Conservation (phyloP, 1,140 invertebrate species). For the Drosophila seguyi region DNA sequence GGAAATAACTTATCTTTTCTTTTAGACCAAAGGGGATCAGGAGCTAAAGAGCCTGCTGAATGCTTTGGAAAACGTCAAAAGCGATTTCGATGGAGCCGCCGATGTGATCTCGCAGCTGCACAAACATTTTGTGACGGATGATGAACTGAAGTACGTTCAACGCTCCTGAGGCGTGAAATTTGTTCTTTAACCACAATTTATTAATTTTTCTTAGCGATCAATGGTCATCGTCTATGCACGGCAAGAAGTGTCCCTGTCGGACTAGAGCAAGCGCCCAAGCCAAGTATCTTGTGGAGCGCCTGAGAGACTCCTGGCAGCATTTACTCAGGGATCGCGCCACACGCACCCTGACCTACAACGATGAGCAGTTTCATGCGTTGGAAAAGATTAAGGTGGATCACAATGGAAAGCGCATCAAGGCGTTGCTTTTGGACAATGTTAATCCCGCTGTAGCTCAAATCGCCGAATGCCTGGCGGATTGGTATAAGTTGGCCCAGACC, state of each 20-base stretch:
- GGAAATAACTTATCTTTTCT: not conserved
- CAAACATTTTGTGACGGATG: slow-evolving; percentile 79
- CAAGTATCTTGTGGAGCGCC: slow-evolving; percentile 90
- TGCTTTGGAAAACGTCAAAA: slow-evolving; percentile 64
- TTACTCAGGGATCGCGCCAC: slow-evolving; percentile 94
- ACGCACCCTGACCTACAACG: slow-evolving; percentile 93
- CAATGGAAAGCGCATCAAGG: slow-evolving; percentile 89
- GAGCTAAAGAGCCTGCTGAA: slow-evolving; percentile 62
- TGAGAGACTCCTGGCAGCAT: slow-evolving; percentile 96
- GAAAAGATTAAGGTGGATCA: slow-evolving; percentile 91
- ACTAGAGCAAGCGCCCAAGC: slow-evolving; percentile 90
- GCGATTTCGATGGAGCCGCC: slow-evolving; percentile 75
- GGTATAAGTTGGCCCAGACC: slow-evolving; percentile 93
- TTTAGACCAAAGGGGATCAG: slow-evolving; percentile 71
- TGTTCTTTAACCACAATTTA: not conserved
- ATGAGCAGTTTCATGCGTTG: slow-evolving; percentile 96
- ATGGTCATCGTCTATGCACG: slow-evolving; percentile 90
- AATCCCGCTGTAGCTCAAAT: slow-evolving; percentile 88
- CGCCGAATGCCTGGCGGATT: slow-evolving; percentile 91
- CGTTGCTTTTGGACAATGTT: slow-evolving; percentile 88
- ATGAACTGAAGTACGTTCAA: slow-evolving; percentile 66
- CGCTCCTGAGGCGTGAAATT: too few species aligned
- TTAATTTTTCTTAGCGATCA: slow-evolving; percentile 86
- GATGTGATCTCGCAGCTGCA: slow-evolving; percentile 82
- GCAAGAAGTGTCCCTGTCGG: slow-evolving; percentile 88